Base-by-base conservation (phyloP, 2,888 invertebrate genomes). In the Drosophila seclusa region DNA sequence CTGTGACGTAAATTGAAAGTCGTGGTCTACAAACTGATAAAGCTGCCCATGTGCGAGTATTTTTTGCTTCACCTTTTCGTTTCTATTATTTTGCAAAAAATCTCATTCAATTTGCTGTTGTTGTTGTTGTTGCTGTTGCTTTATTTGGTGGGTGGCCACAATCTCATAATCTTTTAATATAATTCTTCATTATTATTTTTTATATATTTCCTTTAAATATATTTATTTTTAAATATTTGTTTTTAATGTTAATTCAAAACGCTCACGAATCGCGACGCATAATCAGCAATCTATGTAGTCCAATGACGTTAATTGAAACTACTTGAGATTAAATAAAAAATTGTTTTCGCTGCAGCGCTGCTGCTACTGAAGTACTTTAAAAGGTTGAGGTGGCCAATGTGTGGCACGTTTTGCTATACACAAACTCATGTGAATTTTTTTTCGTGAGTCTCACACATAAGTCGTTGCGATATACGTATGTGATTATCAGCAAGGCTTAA, bases 241-340 rank as follows among this genome's bases (percentile, higher is more conserved):
- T 67, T 63, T 69, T 71, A 87, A 85, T 83, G 81, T 66, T 77
- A 69, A 83, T 85, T 73, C 54, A 66, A 73, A 69, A 64, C 80
- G 73, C 71, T 59, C 71, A 57, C 62, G 48, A 70, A 78, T 68
- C 72, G 76, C 79, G 69, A 52, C 82, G 67, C 60, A 68, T 75
- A 73, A 87, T 87, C 85, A 72, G 69, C 83, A 83, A 88, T 86
- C 88, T 86, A 86, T 86, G 84, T 87, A 86, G 86, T 79, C 87
- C 87, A 87, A 84, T 89, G 89, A 89, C 89, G 90, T 89, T 90
- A 90, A 89, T 89, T 87, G 87, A 83, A 89, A 87, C 80, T 84
- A 87, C 86, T 89, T 70, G 66, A 89, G 89, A 87, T 87, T 87
- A 89, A 71, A 73, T 55, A 71, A 49, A 72, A 75, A 80, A 72